Conservation (phyloP, 1,140 invertebrate genomes). For the Mya arenaria region DNA sequence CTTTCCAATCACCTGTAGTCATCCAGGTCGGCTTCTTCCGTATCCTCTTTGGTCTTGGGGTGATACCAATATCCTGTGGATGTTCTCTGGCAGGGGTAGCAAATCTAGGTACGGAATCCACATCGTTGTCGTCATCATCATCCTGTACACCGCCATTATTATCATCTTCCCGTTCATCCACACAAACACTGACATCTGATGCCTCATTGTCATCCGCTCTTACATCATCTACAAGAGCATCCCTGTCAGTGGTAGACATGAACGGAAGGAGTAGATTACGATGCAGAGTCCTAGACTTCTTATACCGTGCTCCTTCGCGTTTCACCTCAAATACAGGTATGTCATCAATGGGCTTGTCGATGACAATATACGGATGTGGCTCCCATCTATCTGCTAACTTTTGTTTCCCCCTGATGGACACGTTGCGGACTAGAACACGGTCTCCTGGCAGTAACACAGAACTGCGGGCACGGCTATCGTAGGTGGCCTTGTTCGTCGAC, state of each 20-base stretch:
- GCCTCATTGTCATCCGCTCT: no score
- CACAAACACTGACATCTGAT: no score
- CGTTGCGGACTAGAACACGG: slow-evolving; percentile 37
- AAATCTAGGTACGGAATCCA: no score
- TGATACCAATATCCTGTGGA: no score
- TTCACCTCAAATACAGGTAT: slow-evolving; percentile 47
- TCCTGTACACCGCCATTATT: no score
- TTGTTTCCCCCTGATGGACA: slow-evolving; percentile 44
- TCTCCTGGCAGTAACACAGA: slow-evolving; percentile 28
- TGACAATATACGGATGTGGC: slow-evolving; percentile 35
- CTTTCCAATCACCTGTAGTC: no score
- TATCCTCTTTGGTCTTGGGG: no score
- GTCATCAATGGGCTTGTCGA: slow-evolving; percentile 27
- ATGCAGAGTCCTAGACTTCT: slow-evolving; percentile 30
- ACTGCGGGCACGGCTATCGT: slow-evolving; percentile 25
- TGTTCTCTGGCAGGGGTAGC: no score
- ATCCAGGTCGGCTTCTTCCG: no score
- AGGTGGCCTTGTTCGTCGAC: background rate
- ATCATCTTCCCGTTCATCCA: no score
- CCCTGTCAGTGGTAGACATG: background rate
- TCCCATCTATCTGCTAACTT: slow-evolving; percentile 58
- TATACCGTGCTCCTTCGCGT: background rate
- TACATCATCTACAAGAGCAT: no score
- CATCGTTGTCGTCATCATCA: no score
- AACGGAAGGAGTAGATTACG: slow-evolving; percentile 38